phyloP scores from a whole-genome alignment of 2,113 vertebrate genomes.

The Caranx melampygus region DNA sequence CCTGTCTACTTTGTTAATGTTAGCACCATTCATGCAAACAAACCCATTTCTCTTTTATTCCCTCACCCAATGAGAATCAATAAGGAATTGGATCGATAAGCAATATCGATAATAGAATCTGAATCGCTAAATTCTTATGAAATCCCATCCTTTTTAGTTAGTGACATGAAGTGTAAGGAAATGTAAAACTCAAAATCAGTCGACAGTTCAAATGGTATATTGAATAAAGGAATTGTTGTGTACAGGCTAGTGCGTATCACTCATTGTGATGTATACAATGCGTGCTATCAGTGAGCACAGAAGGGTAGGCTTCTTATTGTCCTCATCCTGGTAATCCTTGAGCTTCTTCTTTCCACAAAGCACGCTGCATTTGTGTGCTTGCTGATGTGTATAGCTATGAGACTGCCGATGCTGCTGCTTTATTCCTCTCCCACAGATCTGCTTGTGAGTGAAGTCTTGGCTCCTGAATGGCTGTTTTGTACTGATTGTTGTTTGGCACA shows the following conservation, averaged over 20 bases:
- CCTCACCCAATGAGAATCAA: too few species aligned
- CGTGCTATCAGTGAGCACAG: background rate
- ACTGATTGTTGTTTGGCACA: background rate
- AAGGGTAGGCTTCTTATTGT: background rate
- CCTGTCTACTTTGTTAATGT: too few species aligned
- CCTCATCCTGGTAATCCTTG: background rate
- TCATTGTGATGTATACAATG: background rate
- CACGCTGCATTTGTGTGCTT: background rate
- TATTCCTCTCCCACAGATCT: constrained; percentile 3
- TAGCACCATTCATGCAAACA: too few species aligned
- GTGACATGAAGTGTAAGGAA: background rate
- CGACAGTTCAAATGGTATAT: background rate
- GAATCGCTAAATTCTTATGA: too few species aligned
- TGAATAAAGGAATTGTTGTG: background rate
- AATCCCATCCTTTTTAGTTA: background rate
- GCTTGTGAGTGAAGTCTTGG: background rate
- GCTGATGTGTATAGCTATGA: background rate
- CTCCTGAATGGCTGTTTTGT: background rate
- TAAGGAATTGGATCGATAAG: too few species aligned
- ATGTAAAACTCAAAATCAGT: background rate
- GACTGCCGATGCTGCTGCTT: background rate
- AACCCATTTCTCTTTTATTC: too few species aligned
- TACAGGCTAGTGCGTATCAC: background rate
- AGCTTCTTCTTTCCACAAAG: background rate
- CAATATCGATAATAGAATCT: too few species aligned